Base-by-base conservation (phyloP, 2,113 vertebrate genomes). In the Narcine bancroftii region DNA sequence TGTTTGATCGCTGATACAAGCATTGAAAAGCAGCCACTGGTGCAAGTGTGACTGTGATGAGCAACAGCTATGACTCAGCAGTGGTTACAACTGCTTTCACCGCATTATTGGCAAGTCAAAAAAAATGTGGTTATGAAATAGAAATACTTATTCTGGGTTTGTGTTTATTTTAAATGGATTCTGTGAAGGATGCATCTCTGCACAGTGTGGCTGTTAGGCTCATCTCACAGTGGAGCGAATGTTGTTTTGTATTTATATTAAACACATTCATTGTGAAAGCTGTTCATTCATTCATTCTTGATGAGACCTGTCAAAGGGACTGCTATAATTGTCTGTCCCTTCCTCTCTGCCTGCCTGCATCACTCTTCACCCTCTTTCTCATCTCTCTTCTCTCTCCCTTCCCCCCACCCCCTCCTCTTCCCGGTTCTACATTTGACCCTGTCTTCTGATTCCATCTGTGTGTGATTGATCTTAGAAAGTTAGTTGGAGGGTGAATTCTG, bases 161-260 rank as follows among this genome's bases (percentile, higher is more conserved):
- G 3, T 33, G 26, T 33, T 36, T 83, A 83, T 83, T 83, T 29
- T 53, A 53, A 83, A 50, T 83, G 47, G 79, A 83, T 53, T 45
- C 79, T 50, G 45, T 83, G 50, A 83, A 53, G 42, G 39, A 47
- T 53, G 53, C 9, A 50, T 45, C 47, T 83, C 45, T 47, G 42
- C 42, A 33, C 33, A 26, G 11, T 53, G 24, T 83, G 79, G 45
- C 79, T 83, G 29, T 83, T 83, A 83, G 50, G 26, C 47, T 83
- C 33, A 50, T 53, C 53, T 83, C 45, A 83, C 69, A 83, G 33
- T 83, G 47, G 79, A 83, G 45, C 50, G 11, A 50, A 83, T 83
- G 53, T 45, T 50, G 26, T 83, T 83, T 26, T 83, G 77, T 83
- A 83, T 83, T 83, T 83, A 53, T 83, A 83, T 83, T 83, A 53